Evolutionary conservation across 2,797 vertebrate species (phyloP).

Genomic region (Leptodactylus fallax): DNA sequence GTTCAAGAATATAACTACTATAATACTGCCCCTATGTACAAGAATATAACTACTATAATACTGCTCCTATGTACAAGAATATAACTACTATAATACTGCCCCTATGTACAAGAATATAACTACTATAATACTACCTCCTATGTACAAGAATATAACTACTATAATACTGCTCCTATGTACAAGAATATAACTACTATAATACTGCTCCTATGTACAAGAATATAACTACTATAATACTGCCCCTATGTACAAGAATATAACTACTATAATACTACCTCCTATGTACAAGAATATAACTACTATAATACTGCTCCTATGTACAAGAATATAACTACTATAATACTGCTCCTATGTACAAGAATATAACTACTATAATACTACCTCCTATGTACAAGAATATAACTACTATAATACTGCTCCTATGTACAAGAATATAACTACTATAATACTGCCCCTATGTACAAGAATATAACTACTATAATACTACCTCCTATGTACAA

Average conservation of each 20-base stretch:
- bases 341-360: neutral
- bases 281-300: constrained; percentile 15
- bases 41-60: constrained; percentile 22
- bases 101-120: neutral
- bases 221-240: constrained; percentile 21
- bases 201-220: neutral
- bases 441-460: constrained; percentile 10
- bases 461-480: constrained; percentile 20
- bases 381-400: constrained; percentile 10
- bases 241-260: constrained; percentile 14
- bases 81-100: constrained; percentile 15
- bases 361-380: constrained; percentile 19
- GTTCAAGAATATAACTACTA: constrained; percentile 22
- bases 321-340: constrained; percentile 19
- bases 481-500: neutral
- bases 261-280: constrained; percentile 16
- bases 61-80: neutral
- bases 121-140: constrained; percentile 17
- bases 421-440: constrained; percentile 14
- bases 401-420: constrained; percentile 13
- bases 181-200: constrained; percentile 10
- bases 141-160: constrained; percentile 10
- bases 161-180: constrained; percentile 3
- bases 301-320: constrained; percentile 10
- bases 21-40: constrained; percentile 21